Conservation (phyloP, 1,140 invertebrate species). For the Tetranychus cinnabarinus region DNA sequence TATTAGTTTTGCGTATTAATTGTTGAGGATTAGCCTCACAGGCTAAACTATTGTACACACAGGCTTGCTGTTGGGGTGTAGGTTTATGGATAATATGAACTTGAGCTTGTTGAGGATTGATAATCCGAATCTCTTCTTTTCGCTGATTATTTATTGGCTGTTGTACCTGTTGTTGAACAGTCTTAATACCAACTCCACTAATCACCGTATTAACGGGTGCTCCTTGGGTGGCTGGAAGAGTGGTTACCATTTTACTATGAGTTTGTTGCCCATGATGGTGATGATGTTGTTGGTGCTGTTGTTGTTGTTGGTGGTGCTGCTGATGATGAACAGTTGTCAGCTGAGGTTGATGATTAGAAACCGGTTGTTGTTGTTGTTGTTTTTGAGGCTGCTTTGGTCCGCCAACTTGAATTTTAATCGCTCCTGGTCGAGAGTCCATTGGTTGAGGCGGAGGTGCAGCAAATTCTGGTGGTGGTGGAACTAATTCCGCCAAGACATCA, state of each 20-base stretch:
- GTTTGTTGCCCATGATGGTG: not conserved
- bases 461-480: slow-evolving; percentile 16
- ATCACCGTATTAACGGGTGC: not conserved
- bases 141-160: not conserved
- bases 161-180: not conserved
- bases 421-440: not conserved
- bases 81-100: slow-evolving; percentile 3
- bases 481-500: slow-evolving; percentile 14
- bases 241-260: not conserved
- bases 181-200: not conserved
- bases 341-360: not conserved
- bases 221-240: not conserved
- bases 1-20: not conserved
- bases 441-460: slow-evolving; percentile 10
- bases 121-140: not conserved
- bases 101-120: slow-evolving; percentile 1
- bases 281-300: slow-evolving; percentile 1
- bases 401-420: not conserved
- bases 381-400: not conserved
- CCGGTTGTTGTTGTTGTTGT: not conserved
- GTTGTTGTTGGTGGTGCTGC: not conserved
- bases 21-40: not conserved
- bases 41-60: not conserved
- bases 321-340: not conserved
- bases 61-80: not conserved